Conservation (phyloP, 2,797 vertebrate species). For the Iguana delicatissima region DNA sequence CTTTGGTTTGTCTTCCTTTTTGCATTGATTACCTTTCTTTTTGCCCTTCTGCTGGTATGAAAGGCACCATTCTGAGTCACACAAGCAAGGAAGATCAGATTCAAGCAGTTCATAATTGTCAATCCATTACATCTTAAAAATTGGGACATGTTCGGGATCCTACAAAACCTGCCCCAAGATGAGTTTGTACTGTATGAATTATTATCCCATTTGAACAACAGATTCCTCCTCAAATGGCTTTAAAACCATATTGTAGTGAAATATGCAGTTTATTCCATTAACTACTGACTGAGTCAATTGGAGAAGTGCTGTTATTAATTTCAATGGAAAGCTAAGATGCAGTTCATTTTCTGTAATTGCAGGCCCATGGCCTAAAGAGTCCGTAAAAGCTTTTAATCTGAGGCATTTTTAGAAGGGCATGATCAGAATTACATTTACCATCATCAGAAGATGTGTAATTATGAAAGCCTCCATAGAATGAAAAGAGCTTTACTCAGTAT, state of each 20-base stretch:
- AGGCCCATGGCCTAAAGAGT: slow-evolving; percentile 81
- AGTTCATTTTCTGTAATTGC: slow-evolving; percentile 86
- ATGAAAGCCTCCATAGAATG: slow-evolving; percentile 67
- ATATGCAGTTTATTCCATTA: slow-evolving; percentile 85
- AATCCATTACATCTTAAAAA: slow-evolving; percentile 39
- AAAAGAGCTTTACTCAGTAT: slow-evolving; percentile 61
- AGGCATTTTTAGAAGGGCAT: slow-evolving; percentile 81
- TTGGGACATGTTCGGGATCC: slow-evolving; percentile 47
- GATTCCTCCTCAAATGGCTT: slow-evolving; percentile 82
- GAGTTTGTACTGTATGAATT: slow-evolving; percentile 75
- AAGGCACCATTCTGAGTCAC: background rate
- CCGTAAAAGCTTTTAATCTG: slow-evolving; percentile 85
- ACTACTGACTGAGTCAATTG: slow-evolving; percentile 83
- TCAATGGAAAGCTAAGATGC: slow-evolving; percentile 83
- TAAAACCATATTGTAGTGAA: slow-evolving; percentile 79
- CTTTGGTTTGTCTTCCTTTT: slow-evolving; percentile 49
- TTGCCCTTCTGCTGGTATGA: slow-evolving; percentile 14
- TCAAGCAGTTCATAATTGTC: slow-evolving; percentile 44
- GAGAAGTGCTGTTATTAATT: slow-evolving; percentile 82
- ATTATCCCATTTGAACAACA: slow-evolving; percentile 83
- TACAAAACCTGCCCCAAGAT: slow-evolving; percentile 57
- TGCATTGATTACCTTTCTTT: slow-evolving; percentile 49
- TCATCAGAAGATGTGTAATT: slow-evolving; percentile 81
- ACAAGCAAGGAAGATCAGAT: slow-evolving; percentile 31
- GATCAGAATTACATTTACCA: slow-evolving; percentile 78